Conservation (phyloP, 2,113 vertebrate species). For the Benitochromis conjunctus region DNA sequence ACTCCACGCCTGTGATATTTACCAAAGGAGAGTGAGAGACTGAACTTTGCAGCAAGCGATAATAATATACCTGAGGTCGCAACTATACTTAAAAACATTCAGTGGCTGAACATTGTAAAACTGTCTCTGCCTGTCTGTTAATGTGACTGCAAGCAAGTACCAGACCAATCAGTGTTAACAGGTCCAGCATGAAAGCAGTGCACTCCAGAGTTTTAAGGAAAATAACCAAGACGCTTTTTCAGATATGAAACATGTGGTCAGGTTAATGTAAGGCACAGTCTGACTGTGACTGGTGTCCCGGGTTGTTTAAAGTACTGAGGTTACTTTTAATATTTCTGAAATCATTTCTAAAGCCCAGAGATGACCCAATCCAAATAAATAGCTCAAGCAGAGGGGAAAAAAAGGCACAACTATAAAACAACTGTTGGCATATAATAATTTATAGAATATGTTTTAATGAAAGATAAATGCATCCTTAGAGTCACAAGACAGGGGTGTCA, state of each 20-base stretch:
- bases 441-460: too few species aligned
- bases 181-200: background rate
- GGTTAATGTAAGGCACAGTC: too few species aligned
- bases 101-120: background rate
- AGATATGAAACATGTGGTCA: fast-evolving
- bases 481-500: background rate
- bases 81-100: fast-evolving
- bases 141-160: background rate
- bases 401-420: background rate
- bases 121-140: background rate
- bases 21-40: too few species aligned
- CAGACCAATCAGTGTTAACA: background rate
- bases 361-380: background rate
- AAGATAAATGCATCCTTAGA: too few species aligned
- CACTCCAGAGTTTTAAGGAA: background rate
- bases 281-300: background rate
- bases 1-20: background rate
- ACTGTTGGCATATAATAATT: background rate
- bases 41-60: background rate
- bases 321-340: fast-evolving
- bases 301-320: background rate
- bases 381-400: background rate
- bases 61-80: fast-evolving
- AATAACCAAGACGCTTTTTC: fast-evolving
- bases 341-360: background rate